phyloP scores from a whole-genome alignment of 2,113 vertebrate species.

The Artemisiospiza belli region DNA sequence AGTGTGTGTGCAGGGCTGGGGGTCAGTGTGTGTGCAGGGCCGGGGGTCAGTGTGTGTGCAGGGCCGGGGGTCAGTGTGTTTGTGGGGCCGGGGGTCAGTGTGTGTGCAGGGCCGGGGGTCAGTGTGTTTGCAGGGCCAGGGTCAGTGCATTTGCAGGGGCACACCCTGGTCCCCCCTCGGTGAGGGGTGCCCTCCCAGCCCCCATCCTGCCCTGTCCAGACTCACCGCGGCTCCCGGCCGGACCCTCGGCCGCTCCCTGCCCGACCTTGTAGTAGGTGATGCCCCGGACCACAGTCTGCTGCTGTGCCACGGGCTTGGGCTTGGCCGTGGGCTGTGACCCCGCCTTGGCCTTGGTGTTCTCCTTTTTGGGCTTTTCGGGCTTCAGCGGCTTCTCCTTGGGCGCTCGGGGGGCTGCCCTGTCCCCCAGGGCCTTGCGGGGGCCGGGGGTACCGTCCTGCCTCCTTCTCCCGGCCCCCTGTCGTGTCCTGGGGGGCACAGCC shows the following conservation, averaged over 20 bases:
- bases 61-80: too few species aligned
- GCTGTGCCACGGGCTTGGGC: slow-evolving; percentile 76
- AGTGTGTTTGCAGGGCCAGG: too few species aligned
- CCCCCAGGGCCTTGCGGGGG: slow-evolving; percentile 74
- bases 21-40: too few species aligned
- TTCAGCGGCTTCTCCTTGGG: slow-evolving; percentile 85
- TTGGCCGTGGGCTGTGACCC: slow-evolving; percentile 79
- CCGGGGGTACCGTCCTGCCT: slow-evolving; percentile 70
- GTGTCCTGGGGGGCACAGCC: slow-evolving; percentile 77
- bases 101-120: too few species aligned
- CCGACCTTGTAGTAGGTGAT: slow-evolving; percentile 94
- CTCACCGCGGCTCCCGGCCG: slow-evolving; percentile 42
- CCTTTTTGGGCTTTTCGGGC: slow-evolving; percentile 85
- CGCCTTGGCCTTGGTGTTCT: slow-evolving; percentile 64
- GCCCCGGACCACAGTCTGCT: slow-evolving; percentile 86
- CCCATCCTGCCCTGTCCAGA: accelerated
- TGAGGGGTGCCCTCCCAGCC: background rate
- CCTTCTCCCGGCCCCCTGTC: slow-evolving; percentile 75
- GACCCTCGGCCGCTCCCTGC: slow-evolving; percentile 68
- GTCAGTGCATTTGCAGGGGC: accelerated
- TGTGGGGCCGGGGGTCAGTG: too few species aligned
- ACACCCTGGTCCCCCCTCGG: background rate
- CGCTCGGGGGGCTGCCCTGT: slow-evolving; percentile 60
- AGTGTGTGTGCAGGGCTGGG: too few species aligned
- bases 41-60: too few species aligned